Evolutionary conservation across 2,888 invertebrate genomes (phyloP).

Genomic region (Latheticus oryzae): DNA sequence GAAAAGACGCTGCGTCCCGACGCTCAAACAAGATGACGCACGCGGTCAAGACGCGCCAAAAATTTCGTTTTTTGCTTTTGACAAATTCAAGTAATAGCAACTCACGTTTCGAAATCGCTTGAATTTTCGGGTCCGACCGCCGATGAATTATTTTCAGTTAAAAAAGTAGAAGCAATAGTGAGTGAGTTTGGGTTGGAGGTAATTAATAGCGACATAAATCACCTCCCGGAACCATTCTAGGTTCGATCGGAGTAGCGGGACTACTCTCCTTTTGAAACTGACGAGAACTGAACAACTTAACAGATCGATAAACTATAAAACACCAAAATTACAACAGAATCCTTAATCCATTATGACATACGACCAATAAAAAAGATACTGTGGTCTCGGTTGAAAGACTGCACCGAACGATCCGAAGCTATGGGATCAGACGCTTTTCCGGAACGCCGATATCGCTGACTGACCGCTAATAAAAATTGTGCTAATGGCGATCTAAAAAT

Average conservation of each 20-base stretch:
- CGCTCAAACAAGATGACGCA: slow-evolving; percentile 39
- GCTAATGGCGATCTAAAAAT: slow-evolving; percentile 18
- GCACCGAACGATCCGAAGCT: slow-evolving; percentile 9
- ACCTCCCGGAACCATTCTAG: slow-evolving; percentile 27
- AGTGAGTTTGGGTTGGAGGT: slow-evolving; percentile 8
- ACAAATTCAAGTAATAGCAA: no score
- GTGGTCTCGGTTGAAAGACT: no score
- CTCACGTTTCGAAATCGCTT: slow-evolving; percentile 4
- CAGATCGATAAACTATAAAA: slow-evolving; percentile 36
- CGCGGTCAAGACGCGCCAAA: slow-evolving; percentile 35
- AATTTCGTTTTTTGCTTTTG: slow-evolving; percentile 19
- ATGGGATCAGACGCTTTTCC: slow-evolving; percentile 2
- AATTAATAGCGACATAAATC: slow-evolving; percentile 38
- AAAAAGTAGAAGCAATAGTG: slow-evolving; percentile 2
- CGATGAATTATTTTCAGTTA: slow-evolving; percentile 26
- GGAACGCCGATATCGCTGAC: no score
- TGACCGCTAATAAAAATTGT: slow-evolving; percentile 28
- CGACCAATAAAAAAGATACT: slow-evolving; percentile 23
- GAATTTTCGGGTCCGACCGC: not conserved
- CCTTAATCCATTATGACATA: slow-evolving; percentile 28
- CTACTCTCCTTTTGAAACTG: slow-evolving; percentile 32
- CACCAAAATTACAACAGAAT: slow-evolving; percentile 27
- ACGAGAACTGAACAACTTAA: slow-evolving; percentile 25
- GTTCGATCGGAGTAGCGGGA: slow-evolving; percentile 23
- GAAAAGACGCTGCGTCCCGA: slow-evolving; percentile 46